Evolutionary conservation across 2,888 invertebrate genomes (phyloP), one percentile per base, ranked within the genome.

Genomic region (Drosophila birchii): DNA sequence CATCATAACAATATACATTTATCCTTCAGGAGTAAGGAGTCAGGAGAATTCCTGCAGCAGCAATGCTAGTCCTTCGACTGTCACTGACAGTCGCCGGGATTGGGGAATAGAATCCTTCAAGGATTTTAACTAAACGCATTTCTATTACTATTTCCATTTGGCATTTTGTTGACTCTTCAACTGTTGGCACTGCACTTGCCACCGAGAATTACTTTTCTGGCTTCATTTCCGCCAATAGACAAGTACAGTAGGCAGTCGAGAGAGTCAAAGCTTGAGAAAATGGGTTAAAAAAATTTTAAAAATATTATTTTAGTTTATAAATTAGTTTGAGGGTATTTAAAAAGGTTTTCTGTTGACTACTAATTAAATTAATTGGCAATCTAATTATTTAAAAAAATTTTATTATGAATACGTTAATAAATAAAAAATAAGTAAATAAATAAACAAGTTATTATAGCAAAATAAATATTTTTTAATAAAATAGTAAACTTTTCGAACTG

Each of bases 111-210:
- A 77, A 67, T 81, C 68, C 84, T 78, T 73, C 58, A 86, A 49
- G 61, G 75, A 69, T 58, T 72, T 81, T 81, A 81, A 49, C 73
- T 75, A 88, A 88, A 86, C 88, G 88, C 78, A 84, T 88, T 88
- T 75, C 84, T 71, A 82, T 86, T 83, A 78, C 78, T 78, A 81
- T 83, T 80, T 80, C 87, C 68, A 83, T 78, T 83, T 78, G 87
- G 73, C 76, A 55, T 16, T 45, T 26, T 73, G 71, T 69, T 70
- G 68, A 70, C 71, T 70, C 41, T 70, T 70, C 11, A 32, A 56
- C 68, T 69, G 68, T 69, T 69, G 71, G 36, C 71, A 58, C 26
- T 69, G 68, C 68, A 69, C 58, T 69, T 34, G 49, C 14, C 60
- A 36, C 16, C 38, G 18, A 5, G 45, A 36, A 38, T 44, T 51